These are phyloP conservation scores for Poecile montanus DNA, from an alignment of 2,797 vertebrate genomes.

Conservation along the genomic window DNA sequence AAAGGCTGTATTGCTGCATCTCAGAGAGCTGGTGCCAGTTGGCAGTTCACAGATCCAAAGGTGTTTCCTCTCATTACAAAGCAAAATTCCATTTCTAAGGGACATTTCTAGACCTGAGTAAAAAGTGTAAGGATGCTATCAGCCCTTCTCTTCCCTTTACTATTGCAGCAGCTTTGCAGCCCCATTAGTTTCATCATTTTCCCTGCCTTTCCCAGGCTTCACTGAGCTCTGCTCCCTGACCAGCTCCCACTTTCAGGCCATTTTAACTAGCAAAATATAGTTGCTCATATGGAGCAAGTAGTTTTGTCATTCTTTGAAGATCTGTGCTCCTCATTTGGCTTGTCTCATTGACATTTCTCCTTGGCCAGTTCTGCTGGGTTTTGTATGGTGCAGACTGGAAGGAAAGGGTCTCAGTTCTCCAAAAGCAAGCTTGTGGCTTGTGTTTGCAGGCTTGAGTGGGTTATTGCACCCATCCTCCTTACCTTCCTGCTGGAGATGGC, in stretches of 20 bases:
- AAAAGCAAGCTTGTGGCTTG: background rate
- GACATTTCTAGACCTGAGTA: background rate
- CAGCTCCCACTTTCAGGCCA: background rate
- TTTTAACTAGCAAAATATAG: background rate
- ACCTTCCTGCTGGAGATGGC: background rate
- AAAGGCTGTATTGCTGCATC: background rate
- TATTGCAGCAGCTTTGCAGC: background rate
- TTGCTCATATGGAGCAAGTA: background rate
- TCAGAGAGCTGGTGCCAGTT: background rate
- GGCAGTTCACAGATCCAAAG: background rate
- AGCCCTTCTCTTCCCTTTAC: background rate
- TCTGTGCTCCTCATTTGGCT: background rate
- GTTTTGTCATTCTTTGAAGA: background rate
- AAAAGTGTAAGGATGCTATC: background rate
- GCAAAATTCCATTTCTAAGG: background rate
- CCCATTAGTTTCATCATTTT: background rate
- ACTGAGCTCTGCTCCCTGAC: background rate
- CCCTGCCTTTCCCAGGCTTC: background rate
- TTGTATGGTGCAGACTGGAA: background rate
- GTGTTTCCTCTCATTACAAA: background rate
- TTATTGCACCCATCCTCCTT: background rate
- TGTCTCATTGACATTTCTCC: background rate
- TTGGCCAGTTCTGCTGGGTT: background rate
- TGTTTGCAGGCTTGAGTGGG: background rate
- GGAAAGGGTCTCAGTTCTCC: fast-evolving